A percentile compares a stretch with the other conserved stretches of the same genome.
These are phyloP conservation scores for Ariopsis seemanni DNA, from an alignment of 2,113 vertebrate species.

Conservation along the genomic window DNA sequence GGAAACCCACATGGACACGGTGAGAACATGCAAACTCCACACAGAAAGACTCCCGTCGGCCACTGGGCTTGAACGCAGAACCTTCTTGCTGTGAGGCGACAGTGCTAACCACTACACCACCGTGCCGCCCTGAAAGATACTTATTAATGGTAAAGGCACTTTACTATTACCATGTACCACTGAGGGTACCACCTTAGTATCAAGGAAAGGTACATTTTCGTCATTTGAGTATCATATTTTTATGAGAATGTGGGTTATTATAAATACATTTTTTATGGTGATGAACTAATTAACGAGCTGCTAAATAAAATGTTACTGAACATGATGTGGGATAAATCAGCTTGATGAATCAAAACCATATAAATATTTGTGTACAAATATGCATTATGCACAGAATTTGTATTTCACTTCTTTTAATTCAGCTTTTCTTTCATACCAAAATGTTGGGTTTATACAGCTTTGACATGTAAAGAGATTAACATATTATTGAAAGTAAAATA, in stretches of 20 bases:
- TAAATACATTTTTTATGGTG: not conserved
- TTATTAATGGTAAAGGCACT: not conserved
- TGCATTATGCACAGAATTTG: not conserved
- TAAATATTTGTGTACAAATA: not conserved
- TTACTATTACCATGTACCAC: not conserved
- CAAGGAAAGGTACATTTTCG: not conserved
- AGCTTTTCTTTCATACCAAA: not conserved
- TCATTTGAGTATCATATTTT: not conserved
- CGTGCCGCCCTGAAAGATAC: not conserved
- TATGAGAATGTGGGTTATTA: not conserved
- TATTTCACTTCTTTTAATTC: not conserved
- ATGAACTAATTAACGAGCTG: not conserved
- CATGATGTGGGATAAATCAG: not conserved
- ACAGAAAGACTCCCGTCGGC: no score
- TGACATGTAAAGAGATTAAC: not conserved
- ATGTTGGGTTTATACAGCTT: conserved; percentile 4
- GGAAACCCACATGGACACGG: no score
- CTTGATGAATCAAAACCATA: not conserved
- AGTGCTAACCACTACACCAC: no score
- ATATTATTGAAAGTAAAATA: not conserved
- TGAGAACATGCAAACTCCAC: no score
- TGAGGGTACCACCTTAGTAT: not conserved
- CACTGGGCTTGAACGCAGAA: no score
- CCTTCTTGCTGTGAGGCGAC: no score
- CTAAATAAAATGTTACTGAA: not conserved